Conservation (phyloP, 2,888 invertebrate species). For the Schrankia costaestrigalis region DNA sequence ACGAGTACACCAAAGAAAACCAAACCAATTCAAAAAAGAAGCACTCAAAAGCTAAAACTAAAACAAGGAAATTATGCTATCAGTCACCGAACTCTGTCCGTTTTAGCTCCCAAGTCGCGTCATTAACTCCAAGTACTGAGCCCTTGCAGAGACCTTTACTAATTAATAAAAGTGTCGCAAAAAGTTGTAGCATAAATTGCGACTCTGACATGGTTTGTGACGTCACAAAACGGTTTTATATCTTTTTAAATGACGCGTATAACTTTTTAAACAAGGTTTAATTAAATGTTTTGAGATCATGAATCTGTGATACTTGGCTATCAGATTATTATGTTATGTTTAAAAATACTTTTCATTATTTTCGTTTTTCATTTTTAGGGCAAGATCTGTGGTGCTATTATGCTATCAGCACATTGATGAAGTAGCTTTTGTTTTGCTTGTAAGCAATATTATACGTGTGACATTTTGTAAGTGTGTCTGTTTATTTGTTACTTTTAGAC, state of each 20-base stretch:
- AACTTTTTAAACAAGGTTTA: conserved; percentile 18
- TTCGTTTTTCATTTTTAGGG: too few species aligned
- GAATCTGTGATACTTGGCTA: neutral
- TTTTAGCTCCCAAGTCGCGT: conserved; percentile 37
- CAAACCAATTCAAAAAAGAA: neutral
- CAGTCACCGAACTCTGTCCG: conserved; percentile 31
- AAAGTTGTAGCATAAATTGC: conserved; percentile 41
- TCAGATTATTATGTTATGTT: too few species aligned
- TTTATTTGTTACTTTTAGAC: too few species aligned
- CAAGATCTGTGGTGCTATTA: too few species aligned
- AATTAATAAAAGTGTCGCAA: conserved; percentile 46
- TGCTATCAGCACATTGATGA: too few species aligned
- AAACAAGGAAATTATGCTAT: conserved; percentile 29
- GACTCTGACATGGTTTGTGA: conserved; percentile 26
- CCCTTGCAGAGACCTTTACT: conserved; percentile 25
- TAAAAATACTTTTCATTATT: too few species aligned
- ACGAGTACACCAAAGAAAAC: neutral
- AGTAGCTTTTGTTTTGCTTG: too few species aligned
- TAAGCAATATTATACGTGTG: too few species aligned
- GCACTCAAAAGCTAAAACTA: conserved; percentile 22
- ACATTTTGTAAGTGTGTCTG: too few species aligned
- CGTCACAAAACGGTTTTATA: conserved; percentile 33
- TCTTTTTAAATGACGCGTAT: conserved; percentile 30
- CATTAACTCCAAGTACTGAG: conserved; percentile 35
- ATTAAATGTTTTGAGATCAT: neutral